Percentiles rank a stretch among this genome's conserved stretches.
These are phyloP conservation scores for Cladopsammia gracilis DNA, from an alignment of 64 coral and sea anemone species.

Conservation along the genomic window DNA sequence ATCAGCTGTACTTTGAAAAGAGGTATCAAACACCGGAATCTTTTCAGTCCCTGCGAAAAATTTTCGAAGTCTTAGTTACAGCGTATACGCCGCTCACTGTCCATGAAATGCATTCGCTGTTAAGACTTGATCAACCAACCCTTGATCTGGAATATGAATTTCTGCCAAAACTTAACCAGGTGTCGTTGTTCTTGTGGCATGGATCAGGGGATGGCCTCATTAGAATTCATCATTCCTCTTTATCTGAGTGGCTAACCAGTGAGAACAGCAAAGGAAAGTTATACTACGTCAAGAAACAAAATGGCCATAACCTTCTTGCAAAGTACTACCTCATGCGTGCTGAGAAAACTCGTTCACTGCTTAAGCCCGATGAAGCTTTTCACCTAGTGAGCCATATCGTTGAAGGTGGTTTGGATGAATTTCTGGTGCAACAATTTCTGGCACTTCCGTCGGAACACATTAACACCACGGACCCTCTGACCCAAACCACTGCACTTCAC, in stretches of 20 bases:
- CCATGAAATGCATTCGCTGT: constrained; percentile 29
- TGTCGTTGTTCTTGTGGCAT: constrained; percentile 71
- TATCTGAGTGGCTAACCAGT: constrained; percentile 86
- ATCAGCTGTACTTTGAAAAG: constrained; percentile 75
- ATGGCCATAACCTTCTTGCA: constrained; percentile 72
- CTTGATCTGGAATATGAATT: constrained; percentile 71
- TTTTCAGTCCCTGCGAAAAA: constrained; percentile 46
- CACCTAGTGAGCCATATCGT: constrained; percentile 75
- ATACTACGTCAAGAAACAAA: constrained; percentile 64
- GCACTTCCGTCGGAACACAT: constrained; percentile 38
- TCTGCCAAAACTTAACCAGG: constrained; percentile 48
- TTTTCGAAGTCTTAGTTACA: constrained; percentile 66
- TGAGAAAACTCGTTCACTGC: background rate
- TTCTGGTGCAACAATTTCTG: constrained; percentile 25
- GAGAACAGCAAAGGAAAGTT: constrained; percentile 57
- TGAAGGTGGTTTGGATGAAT: constrained; percentile 2
- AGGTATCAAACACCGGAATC: constrained; percentile 13
- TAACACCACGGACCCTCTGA: constrained; percentile 27
- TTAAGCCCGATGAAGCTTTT: constrained; percentile 29
- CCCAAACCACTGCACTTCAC: constrained; percentile 73
- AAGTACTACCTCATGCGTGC: constrained; percentile 47
- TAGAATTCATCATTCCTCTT: constrained; percentile 72
- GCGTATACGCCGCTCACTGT: constrained; percentile 10
- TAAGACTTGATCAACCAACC: background rate
- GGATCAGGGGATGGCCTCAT: constrained; percentile 38